Base-by-base conservation (phyloP, 2,888 invertebrate genomes). In the Lasioglossum malachurum region DNA sequence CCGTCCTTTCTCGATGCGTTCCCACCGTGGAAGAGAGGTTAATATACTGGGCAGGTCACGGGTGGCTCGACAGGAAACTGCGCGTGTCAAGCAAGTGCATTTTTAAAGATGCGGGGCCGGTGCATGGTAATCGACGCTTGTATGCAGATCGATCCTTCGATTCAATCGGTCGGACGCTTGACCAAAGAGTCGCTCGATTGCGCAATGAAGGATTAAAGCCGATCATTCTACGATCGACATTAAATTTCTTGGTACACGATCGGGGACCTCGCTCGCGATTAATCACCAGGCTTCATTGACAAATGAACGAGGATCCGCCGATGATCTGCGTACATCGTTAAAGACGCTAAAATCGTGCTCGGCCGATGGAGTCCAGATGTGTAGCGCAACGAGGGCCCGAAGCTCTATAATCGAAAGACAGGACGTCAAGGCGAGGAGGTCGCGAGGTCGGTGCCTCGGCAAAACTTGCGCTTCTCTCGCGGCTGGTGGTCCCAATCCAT, bases 341-440 rank as follows among this genome's bases (percentile, higher is more conserved):
- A 83, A 79, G 87, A 82, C 71, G 81, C 84, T 78, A 83, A 82
- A 87, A 78, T 87, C 87, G 84, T 79, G 86, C 75, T 75, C 64
- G 84, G 79, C 78, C 75, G 80, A 82, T 87, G 84, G 78, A 80
- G 87, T 87, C 77, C 82, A 80, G 87, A 88, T 84, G 87, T 84
- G 87, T 88, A 83, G 81, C 82, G 83, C 83, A 89, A 88, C 86
- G 91, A 88, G 88, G 82, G 82, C 75, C 87, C 87, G 86, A 80
- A 74, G 81, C 77, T 57, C 83, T 74, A 77, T 86, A 85, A 89
- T 89, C 88, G 85, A 87, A 77, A 87, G 88, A 90, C 84, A 86
- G 83, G 87, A 89, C 92, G 92, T 93, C 92, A 91, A 92, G 92
- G 91, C 90, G 86, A 90, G 87, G 92, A 90, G 92, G 92, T 92